A percentile compares a stretch with the other conserved stretches of the same genome.
phyloP scores from a whole-genome alignment of 2,797 vertebrate species.

The Sardinella longiceps region DNA sequence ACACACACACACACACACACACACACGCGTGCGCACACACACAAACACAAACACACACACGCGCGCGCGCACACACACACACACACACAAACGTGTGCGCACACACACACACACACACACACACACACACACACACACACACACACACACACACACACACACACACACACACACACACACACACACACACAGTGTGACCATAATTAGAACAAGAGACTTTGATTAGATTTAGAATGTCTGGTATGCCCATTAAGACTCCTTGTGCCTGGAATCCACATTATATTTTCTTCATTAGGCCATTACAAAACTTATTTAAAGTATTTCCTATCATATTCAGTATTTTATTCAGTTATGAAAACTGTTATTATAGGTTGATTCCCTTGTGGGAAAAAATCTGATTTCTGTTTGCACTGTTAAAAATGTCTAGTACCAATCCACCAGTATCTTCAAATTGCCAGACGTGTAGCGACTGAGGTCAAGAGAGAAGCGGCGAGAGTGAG shows the following conservation, averaged over 20 bases:
- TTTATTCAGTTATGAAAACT: neutral
- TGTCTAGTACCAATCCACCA: conserved; percentile 75
- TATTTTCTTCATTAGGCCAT: neutral
- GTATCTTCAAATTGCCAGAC: conserved; percentile 72
- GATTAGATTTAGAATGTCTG: neutral
- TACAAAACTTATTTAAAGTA: too few species aligned
- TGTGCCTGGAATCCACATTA: too few species aligned
- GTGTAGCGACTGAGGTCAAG: conserved; percentile 82
- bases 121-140: neutral
- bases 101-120: neutral
- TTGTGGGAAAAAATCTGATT: neutral
- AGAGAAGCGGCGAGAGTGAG: conserved; percentile 81
- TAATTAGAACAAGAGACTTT: neutral
- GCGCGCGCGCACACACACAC: neutral
- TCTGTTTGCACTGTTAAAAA: neutral
- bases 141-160: neutral
- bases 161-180: neutral
- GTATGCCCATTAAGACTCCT: neutral
- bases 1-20: conserved; percentile 29
- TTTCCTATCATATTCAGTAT: neutral
- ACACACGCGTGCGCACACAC: neutral
- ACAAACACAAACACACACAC: conserved; percentile 41
- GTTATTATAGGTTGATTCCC: neutral
- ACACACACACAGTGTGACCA: conserved; percentile 30
- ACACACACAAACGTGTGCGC: too few species aligned